Conservation (phyloP, 2,113 vertebrate genomes). For the Proterorhinus semilunaris region DNA sequence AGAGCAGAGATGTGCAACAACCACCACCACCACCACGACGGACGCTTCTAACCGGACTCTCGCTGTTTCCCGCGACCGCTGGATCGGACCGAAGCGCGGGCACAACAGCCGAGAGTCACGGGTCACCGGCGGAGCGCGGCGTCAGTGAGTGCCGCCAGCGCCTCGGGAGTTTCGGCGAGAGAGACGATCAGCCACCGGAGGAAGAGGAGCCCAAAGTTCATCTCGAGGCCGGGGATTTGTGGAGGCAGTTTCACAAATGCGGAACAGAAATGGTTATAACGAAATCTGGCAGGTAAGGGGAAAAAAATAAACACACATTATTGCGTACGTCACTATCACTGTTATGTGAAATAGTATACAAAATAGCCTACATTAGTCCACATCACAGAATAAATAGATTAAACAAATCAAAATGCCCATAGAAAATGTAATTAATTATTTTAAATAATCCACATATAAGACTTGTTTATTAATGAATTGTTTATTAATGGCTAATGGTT, state of each 20-base stretch:
- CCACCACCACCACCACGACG: conserved; percentile 65
- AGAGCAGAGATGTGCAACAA: conserved; percentile 81
- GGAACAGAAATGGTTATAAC: conserved; percentile 98
- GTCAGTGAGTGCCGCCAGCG: conserved; percentile 77
- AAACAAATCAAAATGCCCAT: too few relatives aligned
- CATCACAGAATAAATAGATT: too few relatives aligned
- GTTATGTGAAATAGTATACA: too few relatives aligned
- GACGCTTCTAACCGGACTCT: conserved; percentile 76
- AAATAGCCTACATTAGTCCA: too few relatives aligned
- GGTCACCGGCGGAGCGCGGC: conserved; percentile 61
- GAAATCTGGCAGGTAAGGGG: conserved; percentile 91
- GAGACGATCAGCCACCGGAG: conserved; percentile 66
- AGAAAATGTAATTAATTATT: too few relatives aligned
- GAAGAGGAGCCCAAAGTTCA: conserved; percentile 91
- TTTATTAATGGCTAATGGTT: too few relatives aligned
- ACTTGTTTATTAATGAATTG: too few relatives aligned
- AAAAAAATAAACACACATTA: neutral
- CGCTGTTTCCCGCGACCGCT: conserved; percentile 80
- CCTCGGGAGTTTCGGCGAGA: conserved; percentile 79
- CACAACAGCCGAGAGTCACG: conserved; percentile 70
- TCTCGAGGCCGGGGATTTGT: conserved; percentile 90
- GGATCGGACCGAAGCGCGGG: conserved; percentile 80
- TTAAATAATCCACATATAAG: too few relatives aligned
- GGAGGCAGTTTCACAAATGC: conserved; percentile 91
- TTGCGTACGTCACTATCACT: too few relatives aligned